These are phyloP conservation scores for Cromileptes altivelis DNA, from an alignment of 2,113 vertebrate genomes.

Conservation along the genomic window DNA sequence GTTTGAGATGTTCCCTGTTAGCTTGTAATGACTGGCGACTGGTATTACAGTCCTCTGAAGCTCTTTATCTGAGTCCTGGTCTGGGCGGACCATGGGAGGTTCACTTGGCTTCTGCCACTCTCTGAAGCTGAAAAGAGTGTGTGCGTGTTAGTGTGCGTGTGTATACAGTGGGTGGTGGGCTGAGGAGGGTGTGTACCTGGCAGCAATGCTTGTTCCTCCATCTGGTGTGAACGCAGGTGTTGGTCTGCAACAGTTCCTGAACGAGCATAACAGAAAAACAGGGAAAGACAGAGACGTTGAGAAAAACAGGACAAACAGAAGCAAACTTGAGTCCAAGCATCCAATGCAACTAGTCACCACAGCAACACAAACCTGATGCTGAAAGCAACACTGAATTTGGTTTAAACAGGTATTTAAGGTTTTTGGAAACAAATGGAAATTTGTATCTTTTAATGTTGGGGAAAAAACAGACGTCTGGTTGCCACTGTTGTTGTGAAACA, in stretches of 20 bases:
- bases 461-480: neutral
- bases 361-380: neutral
- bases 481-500: neutral
- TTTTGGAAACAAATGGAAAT: no score
- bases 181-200: slow-evolving; percentile 90
- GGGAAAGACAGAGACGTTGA: slow-evolving; percentile 65
- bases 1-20: neutral
- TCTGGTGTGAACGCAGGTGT: slow-evolving; percentile 91
- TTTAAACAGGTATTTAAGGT: neutral
- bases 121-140: slow-evolving; percentile 3
- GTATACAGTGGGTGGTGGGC: neutral
- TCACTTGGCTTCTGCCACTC: neutral
- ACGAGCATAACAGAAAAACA: slow-evolving; percentile 70
- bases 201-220: slow-evolving; percentile 95
- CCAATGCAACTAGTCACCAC: neutral
- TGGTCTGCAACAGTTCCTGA: slow-evolving; percentile 93
- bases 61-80: neutral
- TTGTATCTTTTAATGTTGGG: neutral
- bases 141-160: neutral
- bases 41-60: neutral
- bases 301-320: slow-evolving; percentile 68
- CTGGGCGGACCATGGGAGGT: neutral
- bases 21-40: neutral
- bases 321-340: neutral
- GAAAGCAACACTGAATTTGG: neutral